Base-by-base conservation (phyloP, 2,113 vertebrate species). In the Glareola pratincola region DNA sequence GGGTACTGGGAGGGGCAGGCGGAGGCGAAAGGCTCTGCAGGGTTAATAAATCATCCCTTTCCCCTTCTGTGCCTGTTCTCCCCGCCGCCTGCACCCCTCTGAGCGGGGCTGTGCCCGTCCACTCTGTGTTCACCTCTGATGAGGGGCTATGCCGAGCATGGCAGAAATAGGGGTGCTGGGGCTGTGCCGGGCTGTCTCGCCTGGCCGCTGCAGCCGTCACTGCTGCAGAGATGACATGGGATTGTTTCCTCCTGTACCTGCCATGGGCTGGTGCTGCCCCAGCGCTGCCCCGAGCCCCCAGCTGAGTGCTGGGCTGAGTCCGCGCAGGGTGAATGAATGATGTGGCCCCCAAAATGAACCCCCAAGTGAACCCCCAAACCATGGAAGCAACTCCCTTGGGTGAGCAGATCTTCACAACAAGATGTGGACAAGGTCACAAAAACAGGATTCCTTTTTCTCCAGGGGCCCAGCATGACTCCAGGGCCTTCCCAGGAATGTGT, bases 281-380 rank as follows among this genome's bases (percentile, higher is more conserved):
- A 1, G 66, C 21, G 50, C 73, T 51, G 36, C 30, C 43, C 37
- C 37, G 26, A 71, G 12, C 23, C 50, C 39, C 12, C 21, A 11
- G 8, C 27, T 14, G 34, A 45, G 51, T 20, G 12, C 67, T 39
- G 34, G 17, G 47, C 34, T 36, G 32, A 29, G 15, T 21, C 43
- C 2, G 10, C 0, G 0, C 32, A 12, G 37, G 15, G 20, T n/a
- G 2, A 30, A 10, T 18, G 43, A n/a, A 18, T 32, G 66, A 8
- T 9, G 3, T 5, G 8, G 3, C 54, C 50, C 20, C 8, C 56
- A 27, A n/a, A n/a, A n/a, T n/a, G n/a, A n/a, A n/a, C n/a, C n/a
- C n/a, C n/a, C n/a, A n/a, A n/a, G n/a, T n/a, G 62, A 62, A 21
- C 48, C 20, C 37, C 18, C n/a, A 63, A 53, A 37, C 29, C n/a